These are phyloP conservation scores for Erinaceus europaeus DNA, from an alignment of 2,113 vertebrate genomes.

Conservation along the genomic window DNA sequence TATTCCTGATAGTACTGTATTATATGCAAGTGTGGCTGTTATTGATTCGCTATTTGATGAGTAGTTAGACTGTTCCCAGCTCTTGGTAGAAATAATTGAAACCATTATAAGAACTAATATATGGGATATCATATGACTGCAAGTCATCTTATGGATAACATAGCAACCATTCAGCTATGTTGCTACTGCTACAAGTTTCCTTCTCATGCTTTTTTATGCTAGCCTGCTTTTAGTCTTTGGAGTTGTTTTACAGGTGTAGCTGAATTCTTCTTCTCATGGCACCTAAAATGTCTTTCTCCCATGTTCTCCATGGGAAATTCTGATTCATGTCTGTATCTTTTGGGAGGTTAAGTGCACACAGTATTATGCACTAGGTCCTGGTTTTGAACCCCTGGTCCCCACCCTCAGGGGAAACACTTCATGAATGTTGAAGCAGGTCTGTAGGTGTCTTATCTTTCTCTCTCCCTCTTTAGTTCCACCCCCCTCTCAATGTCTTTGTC, in stretches of 20 bases:
- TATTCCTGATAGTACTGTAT: neutral
- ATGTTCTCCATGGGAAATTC: neutral
- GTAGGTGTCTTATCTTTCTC: no score
- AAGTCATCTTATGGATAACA: no score
- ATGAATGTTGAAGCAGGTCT: no score
- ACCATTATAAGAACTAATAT: neutral
- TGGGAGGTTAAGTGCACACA: no score
- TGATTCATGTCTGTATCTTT: neutral
- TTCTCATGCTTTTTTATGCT: neutral
- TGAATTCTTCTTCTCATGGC: neutral
- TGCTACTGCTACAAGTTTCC: fast-evolving
- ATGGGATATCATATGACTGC: neutral
- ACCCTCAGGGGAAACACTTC: no score
- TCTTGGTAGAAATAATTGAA: neutral
- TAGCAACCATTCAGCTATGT: neutral
- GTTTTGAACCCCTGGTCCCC: no score
- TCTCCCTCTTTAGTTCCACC: no score
- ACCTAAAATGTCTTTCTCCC: neutral
- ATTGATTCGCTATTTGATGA: neutral
- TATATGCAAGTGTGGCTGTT: neutral
- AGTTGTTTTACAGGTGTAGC: neutral
- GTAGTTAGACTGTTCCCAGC: neutral
- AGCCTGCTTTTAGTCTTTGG: neutral
- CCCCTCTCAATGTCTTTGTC: no score
- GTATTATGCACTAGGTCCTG: no score